These are phyloP conservation scores for Drosophila bocki DNA, from an alignment of 1,140 invertebrate genomes.

Conservation along the genomic window DNA sequence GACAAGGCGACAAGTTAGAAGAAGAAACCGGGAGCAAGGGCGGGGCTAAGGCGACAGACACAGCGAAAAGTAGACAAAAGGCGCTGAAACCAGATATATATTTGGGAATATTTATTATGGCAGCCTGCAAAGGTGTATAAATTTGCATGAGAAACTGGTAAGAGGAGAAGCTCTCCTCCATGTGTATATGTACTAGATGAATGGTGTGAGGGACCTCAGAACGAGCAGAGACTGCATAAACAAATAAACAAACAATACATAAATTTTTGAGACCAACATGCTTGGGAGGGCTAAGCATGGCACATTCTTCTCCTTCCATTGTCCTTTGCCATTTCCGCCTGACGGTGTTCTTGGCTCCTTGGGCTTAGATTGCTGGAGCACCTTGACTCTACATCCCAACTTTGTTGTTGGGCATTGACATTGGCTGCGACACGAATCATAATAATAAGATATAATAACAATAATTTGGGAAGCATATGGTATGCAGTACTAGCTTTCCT, in stretches of 20 bases:
- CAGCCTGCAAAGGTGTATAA: conserved; percentile 72
- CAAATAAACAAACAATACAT: conserved; percentile 83
- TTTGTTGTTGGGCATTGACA: conserved; percentile 1
- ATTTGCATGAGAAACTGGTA: conserved; percentile 72
- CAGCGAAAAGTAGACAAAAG: conserved; percentile 66
- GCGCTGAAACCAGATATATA: conserved; percentile 80
- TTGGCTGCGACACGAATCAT: conserved; percentile 3
- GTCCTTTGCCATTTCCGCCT: conserved; percentile 2
- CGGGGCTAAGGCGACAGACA: conserved; percentile 15
- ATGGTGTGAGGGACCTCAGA: conserved; percentile 16
- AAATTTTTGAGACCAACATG: conserved; percentile 65
- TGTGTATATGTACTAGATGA: conserved; percentile 4
- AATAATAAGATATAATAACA: conserved; percentile 7
- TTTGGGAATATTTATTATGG: conserved; percentile 78
- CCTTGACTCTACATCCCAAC: background rate
- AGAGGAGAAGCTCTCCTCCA: conserved; percentile 10
- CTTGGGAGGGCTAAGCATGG: conserved; percentile 46
- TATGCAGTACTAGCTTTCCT: background rate
- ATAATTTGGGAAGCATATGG: background rate
- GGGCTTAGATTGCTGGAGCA: background rate
- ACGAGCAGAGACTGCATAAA: conserved; percentile 75
- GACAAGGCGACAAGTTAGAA: conserved; percentile 60
- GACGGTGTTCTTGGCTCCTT: conserved; percentile 1
- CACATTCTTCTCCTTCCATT: conserved; percentile 50
- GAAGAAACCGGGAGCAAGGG: conserved; percentile 24